Evolutionary conservation across 2,888 invertebrate species (phyloP).

Genomic region (Drosophila greeni): DNA sequence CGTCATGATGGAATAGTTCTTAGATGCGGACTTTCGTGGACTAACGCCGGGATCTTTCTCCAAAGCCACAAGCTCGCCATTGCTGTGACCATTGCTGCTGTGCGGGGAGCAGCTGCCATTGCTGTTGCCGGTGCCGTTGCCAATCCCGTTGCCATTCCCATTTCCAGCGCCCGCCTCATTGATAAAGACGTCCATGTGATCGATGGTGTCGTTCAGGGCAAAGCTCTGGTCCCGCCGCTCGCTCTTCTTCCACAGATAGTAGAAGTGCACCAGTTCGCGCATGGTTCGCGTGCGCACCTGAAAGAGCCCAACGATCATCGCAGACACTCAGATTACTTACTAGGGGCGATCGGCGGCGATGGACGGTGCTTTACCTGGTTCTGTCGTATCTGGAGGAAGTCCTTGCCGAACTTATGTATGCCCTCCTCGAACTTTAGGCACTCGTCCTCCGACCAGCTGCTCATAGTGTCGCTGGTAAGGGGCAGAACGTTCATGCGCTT

Average conservation of each 20-base stretch:
- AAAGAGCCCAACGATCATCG: constrained; percentile 34
- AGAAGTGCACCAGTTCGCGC: constrained; percentile 97
- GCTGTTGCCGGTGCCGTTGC: constrained; percentile 45
- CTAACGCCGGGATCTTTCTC: constrained; percentile 44
- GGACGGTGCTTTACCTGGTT: constrained; percentile 83
- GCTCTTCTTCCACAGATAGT: constrained; percentile 98
- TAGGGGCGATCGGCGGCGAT: constrained; percentile 8
- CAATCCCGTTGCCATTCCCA: constrained; percentile 39
- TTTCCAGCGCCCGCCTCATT: constrained; percentile 67
- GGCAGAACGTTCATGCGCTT: constrained; percentile 86
- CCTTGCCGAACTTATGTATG: constrained; percentile 94
- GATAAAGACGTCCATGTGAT: constrained; percentile 77
- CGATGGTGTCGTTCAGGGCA: constrained; percentile 76
- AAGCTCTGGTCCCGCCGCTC: constrained; percentile 89
- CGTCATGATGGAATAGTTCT: constrained; percentile 75
- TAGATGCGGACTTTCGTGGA: constrained; percentile 46
- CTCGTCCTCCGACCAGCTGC: constrained; percentile 98
- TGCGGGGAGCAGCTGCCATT: constrained; percentile 49
- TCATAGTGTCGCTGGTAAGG: constrained; percentile 87
- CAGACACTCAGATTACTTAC: constrained; percentile 22
- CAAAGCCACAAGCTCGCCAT: constrained; percentile 39
- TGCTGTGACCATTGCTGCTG: constrained; percentile 34
- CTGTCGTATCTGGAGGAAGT: constrained; percentile 95
- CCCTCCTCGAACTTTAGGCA: constrained; percentile 98
- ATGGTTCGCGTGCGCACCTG: constrained; percentile 92